Base-by-base conservation (phyloP, 92 coral and sea anemone genomes). In the Anthopleura xanthogrammica region DNA sequence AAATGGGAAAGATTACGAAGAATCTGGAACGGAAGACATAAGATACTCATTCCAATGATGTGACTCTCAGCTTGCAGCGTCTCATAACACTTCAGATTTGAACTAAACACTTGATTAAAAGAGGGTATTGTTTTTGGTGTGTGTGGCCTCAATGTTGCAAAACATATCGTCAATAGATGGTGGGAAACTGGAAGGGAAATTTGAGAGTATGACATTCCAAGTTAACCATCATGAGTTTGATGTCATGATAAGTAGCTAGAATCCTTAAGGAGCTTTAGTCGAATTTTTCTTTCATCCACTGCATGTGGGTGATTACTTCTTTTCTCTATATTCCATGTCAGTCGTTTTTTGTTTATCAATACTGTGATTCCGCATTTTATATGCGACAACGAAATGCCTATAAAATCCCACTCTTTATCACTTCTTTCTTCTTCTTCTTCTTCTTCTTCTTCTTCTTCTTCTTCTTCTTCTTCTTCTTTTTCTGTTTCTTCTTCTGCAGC, bases 21-120 rank as follows among this genome's bases (percentile, higher is more conserved):
- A n/a, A n/a, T 23, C 41, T 68, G 3, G 13, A 68, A 68, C 10
- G 36, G 16, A 11, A 29, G 74, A 16, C 16, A 62, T n/a, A n/a
- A 19, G 10, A 62, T 19, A 22, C 12, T 62, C 11, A 62, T 62
- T 22, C 22, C 70, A 19, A 12, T 62, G 29, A 62, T 62, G 29
- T 7, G 10, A 62, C 29, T 62, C 13, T 12, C 29, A 22, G 24
- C 70, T 62, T 11, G 29, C 58, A 54, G 58, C 14, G 58, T 7
- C 19, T 62, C 70, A 62, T 62, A 62, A 62, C 70, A 62, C 70
- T 62, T 62, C 70, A 62, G 29, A 62, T 62, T 62, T 62, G 19
- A 62, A 29, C 70, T 62, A 62, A 62, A 23, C 39, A 62, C 70
- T 62, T 62, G 70, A 62, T n/a, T 8, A n/a, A 62, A 12, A 62